Evolutionary conservation across 2,797 vertebrate species (phyloP), one percentile per base, ranked within the genome.

Genomic region (Pseudopleuronectes americanus): DNA sequence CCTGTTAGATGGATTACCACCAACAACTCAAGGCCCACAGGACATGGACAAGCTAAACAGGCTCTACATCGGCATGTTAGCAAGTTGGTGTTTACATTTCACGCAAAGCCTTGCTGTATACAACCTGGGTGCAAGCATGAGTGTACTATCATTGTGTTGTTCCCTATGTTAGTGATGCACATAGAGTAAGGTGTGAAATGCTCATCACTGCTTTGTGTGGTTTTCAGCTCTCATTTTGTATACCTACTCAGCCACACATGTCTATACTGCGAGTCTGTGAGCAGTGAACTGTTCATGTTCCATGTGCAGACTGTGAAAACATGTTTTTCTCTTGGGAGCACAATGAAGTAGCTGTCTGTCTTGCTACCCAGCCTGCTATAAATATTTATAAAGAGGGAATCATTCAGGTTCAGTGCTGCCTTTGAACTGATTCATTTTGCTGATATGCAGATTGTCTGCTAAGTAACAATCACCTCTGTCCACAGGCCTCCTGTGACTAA

Each of bases 301-400:
- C 49, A 57, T 80, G 75, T 77, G 77, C 77, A 85, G 82, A 77
- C 73, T 84, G 55, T 64, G 68, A 77, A 71, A 82, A 82, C 58
- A 59, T 65, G 73, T 67, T 71, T 63, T 76, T 1, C 47, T 88
- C 83, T 47, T 24, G 78, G 84, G 86, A 86, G 72, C 73, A 74
- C 81, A 80, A 77, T 83, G 83, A 78, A 80, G 71, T 77, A 87
- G 76, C 75, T 79, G 71, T 81, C 86, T 81, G 75, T 88, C 78
- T 71, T 48, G 74, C 78, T 84, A 73, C 62, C 16, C 52, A 70
- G 77, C 21, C 57, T 31, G 62, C 59, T 63, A 80, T 89, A 87
- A 77, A 90, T 90, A 89, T 89, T 84, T 84, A 89, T 87, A 75
- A 64, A 72, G 16, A 51, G 51, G 55, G 56, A 85, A 73, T 82